Percentiles rank a stretch among this genome's conserved stretches.
phyloP scores from a whole-genome alignment of 23 tunicate genomes.

The Aplidium turbinatum region DNA sequence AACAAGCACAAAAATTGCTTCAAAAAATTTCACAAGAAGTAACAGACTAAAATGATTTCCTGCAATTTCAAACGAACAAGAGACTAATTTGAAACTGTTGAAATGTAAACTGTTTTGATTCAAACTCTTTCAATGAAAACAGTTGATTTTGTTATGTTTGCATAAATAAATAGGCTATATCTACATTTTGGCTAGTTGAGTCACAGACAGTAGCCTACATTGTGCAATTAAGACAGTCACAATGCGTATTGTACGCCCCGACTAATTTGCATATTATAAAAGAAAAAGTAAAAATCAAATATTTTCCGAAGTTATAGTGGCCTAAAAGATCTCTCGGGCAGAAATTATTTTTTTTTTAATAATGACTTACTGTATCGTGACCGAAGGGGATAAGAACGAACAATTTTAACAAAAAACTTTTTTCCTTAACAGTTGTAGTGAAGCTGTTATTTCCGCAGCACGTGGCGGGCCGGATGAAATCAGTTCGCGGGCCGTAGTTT shows the following conservation, averaged over 20 bases:
- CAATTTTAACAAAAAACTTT: too few species aligned
- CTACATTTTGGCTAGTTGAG: neutral
- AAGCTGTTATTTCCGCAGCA: too few species aligned
- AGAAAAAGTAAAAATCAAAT: neutral
- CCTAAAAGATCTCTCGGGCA: neutral
- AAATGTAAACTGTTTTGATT: neutral
- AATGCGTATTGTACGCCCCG: constrained; percentile 7
- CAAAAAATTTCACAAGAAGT: neutral
- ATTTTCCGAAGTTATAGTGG: neutral
- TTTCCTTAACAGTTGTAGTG: too few species aligned
- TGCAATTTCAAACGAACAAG: too few species aligned
- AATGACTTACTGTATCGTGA: constrained; percentile 1
- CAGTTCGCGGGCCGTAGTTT: too few species aligned
- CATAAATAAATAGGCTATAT: neutral
- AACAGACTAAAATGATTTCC: too few species aligned
- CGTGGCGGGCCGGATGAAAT: too few species aligned
- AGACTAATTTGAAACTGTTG: neutral
- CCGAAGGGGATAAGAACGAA: too few species aligned
- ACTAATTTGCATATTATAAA: constrained; percentile 6
- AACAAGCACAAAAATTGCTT: constrained; percentile 12
- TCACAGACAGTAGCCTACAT: constrained; percentile 4
- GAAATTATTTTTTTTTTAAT: neutral
- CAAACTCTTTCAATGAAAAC: too few species aligned
- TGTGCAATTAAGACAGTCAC: constrained; percentile 12
- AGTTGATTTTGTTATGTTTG: neutral